Base-by-base conservation (phyloP, 2,113 vertebrate genomes). In the Seriola dumerili region DNA sequence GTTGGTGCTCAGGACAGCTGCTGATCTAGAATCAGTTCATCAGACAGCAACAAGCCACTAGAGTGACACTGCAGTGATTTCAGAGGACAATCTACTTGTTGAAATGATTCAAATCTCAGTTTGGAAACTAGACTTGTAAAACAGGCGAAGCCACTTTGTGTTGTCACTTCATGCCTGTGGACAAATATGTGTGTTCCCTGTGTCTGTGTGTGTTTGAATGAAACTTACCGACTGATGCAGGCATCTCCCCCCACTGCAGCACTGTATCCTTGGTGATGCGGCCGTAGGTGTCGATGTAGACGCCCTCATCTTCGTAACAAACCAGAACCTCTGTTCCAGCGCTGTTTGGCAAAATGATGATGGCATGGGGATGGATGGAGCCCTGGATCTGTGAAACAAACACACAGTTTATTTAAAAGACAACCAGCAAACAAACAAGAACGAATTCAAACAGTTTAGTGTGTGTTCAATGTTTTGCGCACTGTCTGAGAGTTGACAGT, bases 191-290 rank as follows among this genome's bases (percentile, higher is more conserved):
- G 34, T 12, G 19, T 3, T 42, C 17, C 19, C 11, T 32, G 6
- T 13, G 44, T 66, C 1, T 17, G n/a, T 61, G 40, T 38, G 57
- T 77, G 57, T 77, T 1, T 36, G 38, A n/a, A 32, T 72, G 46
- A 34, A 40, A 94, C 95, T 5, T 95, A 99, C 98, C 98, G 36
- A 97, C 96, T 14, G 97, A 98, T 8, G 97, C 96, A 23, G 98
- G 97, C 96, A 98, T 98, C 93, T 99, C 97, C 46, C 96, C 97
- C 97, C 98, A 99, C 88, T 98, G 97, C 29, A 99, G 92, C 85
- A 99, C 96, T 1, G 97, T 97, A 81, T 97, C 97, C 94, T 97
- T 99, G 90, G 97, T 98, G 95, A 99, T 97, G 61, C 97, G 96
- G 36, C 98, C 97, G 10, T 98, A 98, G 72, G 97, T 97, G 95